These are phyloP conservation scores for Oreochromis spilurus DNA, from an alignment of 2,113 vertebrate species.

Conservation along the genomic window DNA sequence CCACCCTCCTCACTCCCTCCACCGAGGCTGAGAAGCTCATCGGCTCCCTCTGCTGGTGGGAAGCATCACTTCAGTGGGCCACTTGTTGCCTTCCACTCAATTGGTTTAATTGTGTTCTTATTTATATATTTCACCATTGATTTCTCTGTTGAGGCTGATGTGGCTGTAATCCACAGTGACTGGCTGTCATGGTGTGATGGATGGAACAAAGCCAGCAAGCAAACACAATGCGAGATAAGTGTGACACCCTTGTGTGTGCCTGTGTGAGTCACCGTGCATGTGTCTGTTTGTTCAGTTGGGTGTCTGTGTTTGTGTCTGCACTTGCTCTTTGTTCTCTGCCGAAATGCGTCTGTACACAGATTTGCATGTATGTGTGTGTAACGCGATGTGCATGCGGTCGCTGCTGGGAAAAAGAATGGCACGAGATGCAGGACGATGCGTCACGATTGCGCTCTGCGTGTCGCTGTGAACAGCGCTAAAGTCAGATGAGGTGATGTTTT, in stretches of 20 bases:
- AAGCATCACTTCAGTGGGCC: background rate
- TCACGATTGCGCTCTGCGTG: conserved; percentile 60
- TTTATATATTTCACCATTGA: conserved; percentile 72
- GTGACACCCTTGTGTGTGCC: conserved; percentile 14
- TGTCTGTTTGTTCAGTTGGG: background rate
- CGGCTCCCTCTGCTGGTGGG: conserved; percentile 64
- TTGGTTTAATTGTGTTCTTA: conserved; percentile 52
- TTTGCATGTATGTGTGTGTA: background rate
- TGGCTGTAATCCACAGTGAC: conserved; percentile 69
- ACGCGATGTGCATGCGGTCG: conserved; percentile 25
- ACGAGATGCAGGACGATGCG: conserved; percentile 49
- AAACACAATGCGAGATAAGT: conserved; percentile 60
- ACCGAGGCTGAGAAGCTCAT: conserved; percentile 46
- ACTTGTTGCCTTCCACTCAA: conserved; percentile 71
- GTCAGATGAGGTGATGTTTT: conserved; percentile 49
- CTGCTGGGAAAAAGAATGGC: conserved; percentile 5
- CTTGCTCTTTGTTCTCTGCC: conserved; percentile 5
- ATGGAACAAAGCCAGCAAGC: conserved; percentile 57
- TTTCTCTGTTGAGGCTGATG: conserved; percentile 57
- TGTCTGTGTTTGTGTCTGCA: conserved; percentile 1
- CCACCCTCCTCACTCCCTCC: background rate
- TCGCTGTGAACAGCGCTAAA: conserved; percentile 30
- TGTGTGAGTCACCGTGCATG: background rate
- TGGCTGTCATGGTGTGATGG: conserved; percentile 67
- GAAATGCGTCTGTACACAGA: background rate